Evolutionary conservation across 2,113 vertebrate genomes (phyloP).

Genomic region (Copsychus sechellarum): DNA sequence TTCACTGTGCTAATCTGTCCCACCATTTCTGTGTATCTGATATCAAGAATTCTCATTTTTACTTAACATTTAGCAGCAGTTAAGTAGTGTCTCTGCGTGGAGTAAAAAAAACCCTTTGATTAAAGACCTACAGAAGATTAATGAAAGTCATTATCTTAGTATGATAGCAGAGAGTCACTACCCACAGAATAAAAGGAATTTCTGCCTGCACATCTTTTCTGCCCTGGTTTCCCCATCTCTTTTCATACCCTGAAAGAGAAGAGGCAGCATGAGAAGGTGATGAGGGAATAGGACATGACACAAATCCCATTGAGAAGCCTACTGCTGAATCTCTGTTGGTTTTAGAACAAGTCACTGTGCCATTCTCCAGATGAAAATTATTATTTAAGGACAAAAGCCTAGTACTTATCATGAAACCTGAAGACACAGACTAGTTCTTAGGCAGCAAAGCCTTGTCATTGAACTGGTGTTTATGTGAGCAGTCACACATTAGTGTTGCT

Average conservation of each 20-base stretch:
- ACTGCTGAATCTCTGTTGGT: conserved; percentile 44
- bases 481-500: conserved; percentile 45
- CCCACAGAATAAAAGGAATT: conserved; percentile 26
- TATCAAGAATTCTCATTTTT: conserved; percentile 12
- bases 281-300: conserved; percentile 38
- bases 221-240: not conserved
- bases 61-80: not conserved
- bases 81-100: not conserved
- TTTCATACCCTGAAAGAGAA: conserved; percentile 23
- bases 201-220: conserved; percentile 1
- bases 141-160: conserved; percentile 49
- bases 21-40: not conserved
- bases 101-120: not conserved
- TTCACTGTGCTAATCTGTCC: not conserved
- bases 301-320: conserved; percentile 34
- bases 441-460: conserved; percentile 61
- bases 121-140: conserved; percentile 38
- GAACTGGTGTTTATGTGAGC: conserved; percentile 60
- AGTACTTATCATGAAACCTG: conserved; percentile 59
- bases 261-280: conserved; percentile 4
- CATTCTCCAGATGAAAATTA: conserved; percentile 48
- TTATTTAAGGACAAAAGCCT: conserved; percentile 65
- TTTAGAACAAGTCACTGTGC: conserved; percentile 46
- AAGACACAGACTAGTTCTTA: conserved; percentile 49
- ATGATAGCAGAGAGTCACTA: conserved; percentile 4